These are phyloP conservation scores for Drosophila baimaii DNA, from an alignment of 1,140 invertebrate species.

Conservation along the genomic window DNA sequence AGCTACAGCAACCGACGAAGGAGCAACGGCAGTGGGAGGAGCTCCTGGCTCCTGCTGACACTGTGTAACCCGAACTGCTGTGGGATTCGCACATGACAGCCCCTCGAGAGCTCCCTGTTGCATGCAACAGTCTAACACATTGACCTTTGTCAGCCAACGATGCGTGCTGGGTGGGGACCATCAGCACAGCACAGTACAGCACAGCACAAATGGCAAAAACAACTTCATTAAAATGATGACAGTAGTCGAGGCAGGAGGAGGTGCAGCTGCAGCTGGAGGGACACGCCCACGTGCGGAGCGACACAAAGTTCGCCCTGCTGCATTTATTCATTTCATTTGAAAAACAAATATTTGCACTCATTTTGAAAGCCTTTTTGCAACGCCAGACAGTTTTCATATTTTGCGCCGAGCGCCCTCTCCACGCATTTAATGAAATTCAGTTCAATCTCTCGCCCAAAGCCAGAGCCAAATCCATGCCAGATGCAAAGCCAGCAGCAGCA, in stretches of 20 bases:
- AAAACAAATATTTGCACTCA: constrained; percentile 75
- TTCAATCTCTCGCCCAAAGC: constrained; percentile 16
- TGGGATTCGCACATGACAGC: constrained; percentile 25
- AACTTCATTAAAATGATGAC: constrained; percentile 68
- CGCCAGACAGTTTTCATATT: constrained; percentile 60
- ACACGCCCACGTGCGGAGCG: neutral
- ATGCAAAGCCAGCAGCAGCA: constrained; percentile 41
- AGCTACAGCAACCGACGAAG: constrained; percentile 19
- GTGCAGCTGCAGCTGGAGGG: neutral
- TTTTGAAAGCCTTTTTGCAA: constrained; percentile 23
- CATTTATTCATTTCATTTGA: constrained; percentile 76
- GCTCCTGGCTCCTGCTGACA: neutral
- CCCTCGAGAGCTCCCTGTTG: constrained; percentile 41
- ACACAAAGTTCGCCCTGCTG: neutral
- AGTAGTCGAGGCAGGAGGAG: neutral
- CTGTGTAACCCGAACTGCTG: constrained; percentile 23
- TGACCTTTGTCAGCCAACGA: constrained; percentile 60
- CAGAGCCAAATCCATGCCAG: constrained; percentile 23
- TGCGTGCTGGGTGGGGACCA: constrained; percentile 12
- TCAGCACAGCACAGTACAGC: constrained; percentile 1
- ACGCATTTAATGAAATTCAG: constrained; percentile 62
- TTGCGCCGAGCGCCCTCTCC: constrained; percentile 23
- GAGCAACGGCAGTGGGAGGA: constrained; percentile 18
- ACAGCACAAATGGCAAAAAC: constrained; percentile 39
- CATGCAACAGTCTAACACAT: constrained; percentile 47